Percentiles rank a stretch among this genome's conserved stretches.
phyloP scores from a whole-genome alignment of 2,113 vertebrate genomes.

The Eidolon helvum region DNA sequence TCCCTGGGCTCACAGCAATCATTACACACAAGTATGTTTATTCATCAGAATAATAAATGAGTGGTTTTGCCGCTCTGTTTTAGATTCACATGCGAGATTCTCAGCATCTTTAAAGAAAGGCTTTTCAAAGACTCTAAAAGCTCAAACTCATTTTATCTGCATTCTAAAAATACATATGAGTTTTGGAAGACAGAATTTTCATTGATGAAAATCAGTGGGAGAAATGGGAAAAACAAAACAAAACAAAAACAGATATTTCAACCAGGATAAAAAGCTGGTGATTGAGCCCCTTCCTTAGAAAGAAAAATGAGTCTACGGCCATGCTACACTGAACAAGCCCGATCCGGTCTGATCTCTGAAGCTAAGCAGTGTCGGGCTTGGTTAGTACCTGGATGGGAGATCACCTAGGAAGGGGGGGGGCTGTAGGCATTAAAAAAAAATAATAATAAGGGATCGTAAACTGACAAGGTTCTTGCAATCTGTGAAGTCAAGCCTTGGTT shows the following conservation, averaged over 20 bases:
- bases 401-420: too few species aligned
- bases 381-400: too few species aligned
- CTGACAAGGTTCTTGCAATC: too few species aligned
- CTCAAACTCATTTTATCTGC: not conserved
- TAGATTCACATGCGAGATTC: slow-evolving; percentile 15
- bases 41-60: slow-evolving; percentile 44
- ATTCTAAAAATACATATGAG: not conserved
- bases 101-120: slow-evolving; percentile 25
- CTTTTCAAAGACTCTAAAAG: not conserved
- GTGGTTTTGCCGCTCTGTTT: not conserved
- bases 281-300: not conserved
- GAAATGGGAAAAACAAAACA: not conserved
- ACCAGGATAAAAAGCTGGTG: not conserved
- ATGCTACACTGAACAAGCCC: too few species aligned
- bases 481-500: too few species aligned
- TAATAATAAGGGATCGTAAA: too few species aligned
- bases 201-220: not conserved
- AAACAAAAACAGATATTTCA: not conserved
- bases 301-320: not conserved
- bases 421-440: too few species aligned
- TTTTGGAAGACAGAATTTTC: not conserved
- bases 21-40: not conserved
- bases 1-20: not conserved
- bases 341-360: too few species aligned
- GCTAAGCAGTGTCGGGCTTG: too few species aligned